These are phyloP conservation scores for Drosophila ogumai DNA, from an alignment of 1,140 invertebrate species.

Conservation along the genomic window DNA sequence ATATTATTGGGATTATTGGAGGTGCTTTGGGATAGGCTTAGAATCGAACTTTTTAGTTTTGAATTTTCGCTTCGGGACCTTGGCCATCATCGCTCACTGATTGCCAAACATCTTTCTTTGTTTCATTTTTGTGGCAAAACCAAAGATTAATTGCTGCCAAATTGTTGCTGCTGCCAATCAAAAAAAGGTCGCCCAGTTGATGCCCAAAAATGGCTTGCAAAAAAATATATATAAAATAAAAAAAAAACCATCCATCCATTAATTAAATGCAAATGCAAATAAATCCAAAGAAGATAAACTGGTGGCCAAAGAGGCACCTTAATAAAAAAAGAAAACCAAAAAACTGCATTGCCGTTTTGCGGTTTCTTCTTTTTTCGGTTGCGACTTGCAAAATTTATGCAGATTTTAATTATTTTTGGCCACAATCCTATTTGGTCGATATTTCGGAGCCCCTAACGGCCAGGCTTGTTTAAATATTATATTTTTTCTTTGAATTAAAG, in stretches of 20 bases:
- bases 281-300: slow-evolving; percentile 63
- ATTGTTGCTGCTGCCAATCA: slow-evolving; percentile 75
- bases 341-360: slow-evolving; percentile 72
- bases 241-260: slow-evolving; percentile 38
- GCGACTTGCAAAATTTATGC: slow-evolving; percentile 73
- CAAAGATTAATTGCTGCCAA: slow-evolving; percentile 77
- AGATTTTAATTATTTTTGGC: slow-evolving; percentile 38
- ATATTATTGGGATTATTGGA: not conserved
- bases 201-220: slow-evolving; percentile 62
- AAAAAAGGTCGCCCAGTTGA: slow-evolving; percentile 79
- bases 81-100: slow-evolving; percentile 16
- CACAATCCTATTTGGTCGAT: slow-evolving; percentile 4
- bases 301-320: slow-evolving; percentile 9
- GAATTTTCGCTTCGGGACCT: slow-evolving; percentile 20
- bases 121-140: slow-evolving; percentile 14
- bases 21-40: slow-evolving; percentile 31
- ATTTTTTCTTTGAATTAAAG: not conserved
- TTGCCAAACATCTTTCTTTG: slow-evolving; percentile 55
- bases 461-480: not conserved
- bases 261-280: slow-evolving; percentile 80
- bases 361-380: slow-evolving; percentile 42
- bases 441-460: slow-evolving; percentile 14
- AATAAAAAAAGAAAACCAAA: slow-evolving; percentile 23
- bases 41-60: slow-evolving; percentile 52
- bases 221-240: slow-evolving; percentile 27